Percentiles rank a stretch among this genome's conserved stretches.
These are phyloP conservation scores for Agriopis leucophaearia DNA, from an alignment of 2,888 invertebrate species.

Conservation along the genomic window DNA sequence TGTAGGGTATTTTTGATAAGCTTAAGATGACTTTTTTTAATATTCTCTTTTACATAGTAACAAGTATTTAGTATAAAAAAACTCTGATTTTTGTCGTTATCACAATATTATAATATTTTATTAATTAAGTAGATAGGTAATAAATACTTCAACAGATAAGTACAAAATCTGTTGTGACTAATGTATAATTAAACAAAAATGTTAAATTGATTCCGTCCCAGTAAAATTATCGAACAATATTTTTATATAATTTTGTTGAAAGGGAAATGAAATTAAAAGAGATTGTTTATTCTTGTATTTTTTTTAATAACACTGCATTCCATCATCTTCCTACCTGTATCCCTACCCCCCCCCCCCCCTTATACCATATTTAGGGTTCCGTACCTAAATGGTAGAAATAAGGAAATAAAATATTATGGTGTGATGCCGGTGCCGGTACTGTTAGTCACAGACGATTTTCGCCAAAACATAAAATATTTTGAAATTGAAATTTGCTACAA, in stretches of 20 bases:
- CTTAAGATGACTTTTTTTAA: not conserved
- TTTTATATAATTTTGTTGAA: slow-evolving; percentile 8
- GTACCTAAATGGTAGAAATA: no score
- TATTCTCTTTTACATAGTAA: no score
- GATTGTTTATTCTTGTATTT: slow-evolving; percentile 10
- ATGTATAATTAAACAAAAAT: not conserved
- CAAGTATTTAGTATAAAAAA: no score
- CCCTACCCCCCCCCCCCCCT: no score
- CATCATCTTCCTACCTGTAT: no score
- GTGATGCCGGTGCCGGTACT: no score
- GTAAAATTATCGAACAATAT: not conserved
- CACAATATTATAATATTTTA: not conserved
- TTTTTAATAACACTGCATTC: not conserved
- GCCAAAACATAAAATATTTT: no score
- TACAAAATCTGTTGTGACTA: slow-evolving; percentile 21
- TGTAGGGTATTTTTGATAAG: not conserved
- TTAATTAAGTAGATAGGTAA: not conserved
- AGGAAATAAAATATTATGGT: no score
- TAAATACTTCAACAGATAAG: not conserved
- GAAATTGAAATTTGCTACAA: no score
- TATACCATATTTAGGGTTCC: no score
- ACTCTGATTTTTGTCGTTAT: not conserved
- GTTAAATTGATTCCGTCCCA: slow-evolving; percentile 15
- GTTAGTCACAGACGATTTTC: no score
- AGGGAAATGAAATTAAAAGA: slow-evolving; percentile 13